Conservation (phyloP, 2,888 invertebrate species). For the Ariolimax columbianus region DNA sequence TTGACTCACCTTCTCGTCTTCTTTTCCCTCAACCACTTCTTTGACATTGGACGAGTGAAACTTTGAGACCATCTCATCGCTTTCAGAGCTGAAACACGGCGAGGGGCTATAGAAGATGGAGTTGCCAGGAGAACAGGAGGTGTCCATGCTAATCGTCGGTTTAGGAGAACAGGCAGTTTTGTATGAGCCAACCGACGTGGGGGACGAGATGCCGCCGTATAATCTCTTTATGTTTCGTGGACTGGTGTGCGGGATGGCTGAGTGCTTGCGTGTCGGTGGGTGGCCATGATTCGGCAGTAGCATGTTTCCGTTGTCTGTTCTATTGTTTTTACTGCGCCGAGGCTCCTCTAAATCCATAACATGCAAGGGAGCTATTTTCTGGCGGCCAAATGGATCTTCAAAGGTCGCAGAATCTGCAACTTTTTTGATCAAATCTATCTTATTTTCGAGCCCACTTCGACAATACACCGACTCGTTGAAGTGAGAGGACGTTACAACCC, state of each 20-base stretch:
- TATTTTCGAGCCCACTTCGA: not conserved
- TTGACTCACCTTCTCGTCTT: not conserved
- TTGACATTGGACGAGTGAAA: not conserved
- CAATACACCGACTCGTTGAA: not conserved
- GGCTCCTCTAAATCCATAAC: too few species aligned
- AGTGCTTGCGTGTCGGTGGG: not conserved
- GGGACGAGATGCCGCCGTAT: not conserved
- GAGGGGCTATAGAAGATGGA: conserved; percentile 8
- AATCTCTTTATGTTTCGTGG: not conserved
- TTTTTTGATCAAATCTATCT: not conserved
- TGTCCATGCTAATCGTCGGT: not conserved
- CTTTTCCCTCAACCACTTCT: not conserved
- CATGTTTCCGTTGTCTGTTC: not conserved
- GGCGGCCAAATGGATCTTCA: too few species aligned
- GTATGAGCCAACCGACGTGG: not conserved
- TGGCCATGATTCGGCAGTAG: not conserved
- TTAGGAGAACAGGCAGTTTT: not conserved
- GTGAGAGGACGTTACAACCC: not conserved
- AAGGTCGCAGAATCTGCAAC: not conserved
- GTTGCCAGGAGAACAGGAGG: conserved; percentile 8
- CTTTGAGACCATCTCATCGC: not conserved
- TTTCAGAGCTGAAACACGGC: not conserved
- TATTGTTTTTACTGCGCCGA: not conserved
- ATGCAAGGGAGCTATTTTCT: not conserved
- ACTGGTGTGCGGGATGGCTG: not conserved